Conservation (phyloP, 2,113 vertebrate species). For the Eubucco bourcierii region DNA sequence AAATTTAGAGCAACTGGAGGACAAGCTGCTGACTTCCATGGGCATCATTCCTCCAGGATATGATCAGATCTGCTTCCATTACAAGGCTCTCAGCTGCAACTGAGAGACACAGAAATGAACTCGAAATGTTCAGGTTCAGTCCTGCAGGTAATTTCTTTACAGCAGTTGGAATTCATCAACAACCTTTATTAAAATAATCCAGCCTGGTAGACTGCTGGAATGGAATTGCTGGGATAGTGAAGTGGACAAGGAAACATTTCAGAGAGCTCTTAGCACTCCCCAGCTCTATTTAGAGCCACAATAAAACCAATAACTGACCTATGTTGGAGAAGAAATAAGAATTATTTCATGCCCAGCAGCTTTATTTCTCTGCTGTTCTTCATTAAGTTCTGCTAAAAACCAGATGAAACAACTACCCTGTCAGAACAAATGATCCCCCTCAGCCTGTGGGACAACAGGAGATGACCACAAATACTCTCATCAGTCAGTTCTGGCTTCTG, state of each 20-base stretch:
- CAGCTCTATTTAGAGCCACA: constrained; percentile 32
- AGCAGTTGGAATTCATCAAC: background rate
- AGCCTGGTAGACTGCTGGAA: background rate
- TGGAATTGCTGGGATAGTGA: constrained; percentile 32
- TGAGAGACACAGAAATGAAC: background rate
- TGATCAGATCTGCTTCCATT: background rate
- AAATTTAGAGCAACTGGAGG: background rate
- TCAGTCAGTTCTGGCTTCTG: background rate
- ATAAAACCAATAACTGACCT: constrained; percentile 54
- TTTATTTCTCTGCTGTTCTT: constrained; percentile 16
- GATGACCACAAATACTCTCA: background rate
- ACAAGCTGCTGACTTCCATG: background rate
- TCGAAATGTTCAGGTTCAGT: background rate
- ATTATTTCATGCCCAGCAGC: constrained; percentile 28
- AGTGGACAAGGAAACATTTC: constrained; percentile 41
- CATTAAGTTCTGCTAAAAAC: constrained; percentile 40
- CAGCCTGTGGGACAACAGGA: background rate
- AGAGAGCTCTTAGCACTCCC: constrained; percentile 33
- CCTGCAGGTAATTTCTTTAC: background rate
- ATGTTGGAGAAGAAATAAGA: constrained; percentile 37
- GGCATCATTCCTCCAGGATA: background rate
- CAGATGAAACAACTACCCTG: background rate
- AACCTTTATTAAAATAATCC: constrained; percentile 40
- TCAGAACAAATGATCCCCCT: background rate
- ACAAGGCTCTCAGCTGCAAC: background rate